Evolutionary conservation across 2,113 vertebrate species (phyloP).

Genomic region (Hystrix brachyura): DNA sequence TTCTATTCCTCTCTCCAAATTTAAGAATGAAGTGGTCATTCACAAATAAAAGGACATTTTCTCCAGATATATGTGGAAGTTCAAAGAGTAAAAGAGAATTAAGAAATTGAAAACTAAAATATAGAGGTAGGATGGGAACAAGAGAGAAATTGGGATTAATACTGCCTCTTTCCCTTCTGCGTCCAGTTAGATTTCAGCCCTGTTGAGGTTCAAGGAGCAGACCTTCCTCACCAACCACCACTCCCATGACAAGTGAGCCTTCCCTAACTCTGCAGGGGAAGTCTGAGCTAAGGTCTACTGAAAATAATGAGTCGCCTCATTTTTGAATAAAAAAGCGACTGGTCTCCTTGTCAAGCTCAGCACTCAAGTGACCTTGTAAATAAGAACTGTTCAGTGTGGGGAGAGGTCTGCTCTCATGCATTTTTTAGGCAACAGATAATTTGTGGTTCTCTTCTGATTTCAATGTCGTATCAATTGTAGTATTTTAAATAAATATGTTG

Average conservation of each 20-base stretch:
- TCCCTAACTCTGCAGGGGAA: background rate
- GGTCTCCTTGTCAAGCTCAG: background rate
- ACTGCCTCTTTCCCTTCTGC: background rate
- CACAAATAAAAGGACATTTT: slow-evolving; percentile 29
- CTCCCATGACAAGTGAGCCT: background rate
- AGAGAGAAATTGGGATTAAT: background rate
- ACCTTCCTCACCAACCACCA: background rate
- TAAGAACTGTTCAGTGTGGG: background rate
- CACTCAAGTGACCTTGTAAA: background rate
- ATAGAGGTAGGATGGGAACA: background rate
- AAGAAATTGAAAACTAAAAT: slow-evolving; percentile 31
- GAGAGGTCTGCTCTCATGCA: background rate
- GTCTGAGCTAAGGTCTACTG: background rate
- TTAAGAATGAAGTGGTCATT: background rate
- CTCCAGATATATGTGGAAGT: background rate
- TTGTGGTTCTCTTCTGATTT: slow-evolving; percentile 26
- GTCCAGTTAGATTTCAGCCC: background rate
- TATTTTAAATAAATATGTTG: slow-evolving; percentile 32
- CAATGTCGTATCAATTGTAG: background rate
- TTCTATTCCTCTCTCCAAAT: background rate
- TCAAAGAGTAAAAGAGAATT: slow-evolving; percentile 34
- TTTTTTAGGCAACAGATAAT: slow-evolving; percentile 20
- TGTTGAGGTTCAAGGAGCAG: background rate
- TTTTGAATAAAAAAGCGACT: slow-evolving; percentile 2
- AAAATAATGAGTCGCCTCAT: background rate